A percentile compares a stretch with the other conserved stretches of the same genome.
Conservation (phyloP, 2,888 invertebrate genomes). For the Protophormia terraenovae region DNA sequence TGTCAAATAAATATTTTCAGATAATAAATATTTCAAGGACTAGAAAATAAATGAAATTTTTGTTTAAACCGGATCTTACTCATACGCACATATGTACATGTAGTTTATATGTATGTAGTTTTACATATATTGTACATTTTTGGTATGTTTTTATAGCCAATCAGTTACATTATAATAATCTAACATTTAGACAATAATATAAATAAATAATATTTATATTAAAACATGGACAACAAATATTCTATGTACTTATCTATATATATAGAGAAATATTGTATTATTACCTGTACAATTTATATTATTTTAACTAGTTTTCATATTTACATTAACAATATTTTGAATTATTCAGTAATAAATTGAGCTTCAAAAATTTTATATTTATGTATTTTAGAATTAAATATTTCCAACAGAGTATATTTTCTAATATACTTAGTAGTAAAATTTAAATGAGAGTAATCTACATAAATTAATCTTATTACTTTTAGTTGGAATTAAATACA, state of each 20-base stretch:
- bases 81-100: background rate
- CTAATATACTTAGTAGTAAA: too few species aligned
- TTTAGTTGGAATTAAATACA: too few species aligned
- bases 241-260: background rate
- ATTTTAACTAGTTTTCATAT: background rate
- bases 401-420: too few species aligned
- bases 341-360: constrained; percentile 9
- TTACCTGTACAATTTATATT: background rate
- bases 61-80: constrained; percentile 16
- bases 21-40: constrained; percentile 51
- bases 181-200: background rate
- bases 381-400: background rate
- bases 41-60: constrained; percentile 33
- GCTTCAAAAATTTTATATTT: background rate
- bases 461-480: too few species aligned
- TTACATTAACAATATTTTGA: background rate
- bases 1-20: constrained; percentile 38
- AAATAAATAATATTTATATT: background rate
- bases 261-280: too few species aligned
- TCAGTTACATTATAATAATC: background rate
- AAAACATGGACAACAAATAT: background rate
- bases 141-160: too few species aligned
- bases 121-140: background rate
- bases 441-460: too few species aligned
- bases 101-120: background rate